phyloP scores from a whole-genome alignment of 2,113 vertebrate species.

The Corydoras sp. region DNA sequence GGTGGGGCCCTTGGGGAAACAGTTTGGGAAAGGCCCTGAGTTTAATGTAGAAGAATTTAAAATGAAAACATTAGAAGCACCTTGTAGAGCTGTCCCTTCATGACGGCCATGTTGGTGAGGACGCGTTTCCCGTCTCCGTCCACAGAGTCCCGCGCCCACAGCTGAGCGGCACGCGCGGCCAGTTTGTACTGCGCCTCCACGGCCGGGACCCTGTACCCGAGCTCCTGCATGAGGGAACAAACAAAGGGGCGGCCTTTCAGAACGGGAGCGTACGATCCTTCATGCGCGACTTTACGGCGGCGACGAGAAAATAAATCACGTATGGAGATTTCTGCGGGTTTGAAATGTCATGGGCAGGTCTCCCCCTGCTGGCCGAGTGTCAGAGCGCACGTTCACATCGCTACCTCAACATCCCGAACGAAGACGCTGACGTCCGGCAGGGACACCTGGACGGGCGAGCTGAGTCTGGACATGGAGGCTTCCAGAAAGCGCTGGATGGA shows the following conservation, averaged over 20 bases:
- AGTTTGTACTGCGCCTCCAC: conserved; percentile 87
- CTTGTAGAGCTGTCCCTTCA: conserved; percentile 83
- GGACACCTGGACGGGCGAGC: conserved; percentile 74
- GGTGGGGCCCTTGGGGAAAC: no score
- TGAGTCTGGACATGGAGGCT: conserved; percentile 73
- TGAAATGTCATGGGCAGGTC: no score
- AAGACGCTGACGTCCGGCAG: conserved; percentile 77
- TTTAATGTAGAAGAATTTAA: no score
- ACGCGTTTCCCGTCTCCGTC: conserved; percentile 77
- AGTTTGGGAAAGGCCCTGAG: no score
- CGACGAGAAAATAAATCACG: no score
- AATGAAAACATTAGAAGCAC: conserved; percentile 49
- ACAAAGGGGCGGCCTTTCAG: not conserved
- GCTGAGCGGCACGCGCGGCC: conserved; percentile 74
- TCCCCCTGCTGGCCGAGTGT: no score
- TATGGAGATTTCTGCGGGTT: no score
- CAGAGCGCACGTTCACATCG: not conserved
- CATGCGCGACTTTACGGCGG: no score
- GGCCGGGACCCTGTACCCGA: conserved; percentile 78
- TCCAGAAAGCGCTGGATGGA: conserved; percentile 75
- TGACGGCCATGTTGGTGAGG: conserved; percentile 68
- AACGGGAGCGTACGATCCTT: no score
- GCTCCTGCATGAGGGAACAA: conserved; percentile 64
- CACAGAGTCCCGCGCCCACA: conserved; percentile 76
- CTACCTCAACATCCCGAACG: conserved; percentile 84